phyloP scores from a whole-genome alignment of 1,140 invertebrate species.

The Bombus confusus region DNA sequence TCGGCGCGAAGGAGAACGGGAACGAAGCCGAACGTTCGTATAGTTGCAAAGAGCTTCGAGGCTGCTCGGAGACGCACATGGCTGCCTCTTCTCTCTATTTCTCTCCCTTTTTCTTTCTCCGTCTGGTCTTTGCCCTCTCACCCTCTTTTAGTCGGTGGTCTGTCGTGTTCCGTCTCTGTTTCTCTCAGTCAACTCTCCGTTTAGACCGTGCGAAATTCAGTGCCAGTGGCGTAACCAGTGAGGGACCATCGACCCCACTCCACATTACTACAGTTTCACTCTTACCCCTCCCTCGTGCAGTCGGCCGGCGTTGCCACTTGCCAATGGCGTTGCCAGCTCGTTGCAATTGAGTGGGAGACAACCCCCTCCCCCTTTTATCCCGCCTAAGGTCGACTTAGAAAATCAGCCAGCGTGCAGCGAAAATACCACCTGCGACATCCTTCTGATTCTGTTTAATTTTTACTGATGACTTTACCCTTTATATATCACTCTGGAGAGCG shows the following conservation, averaged over 20 bases:
- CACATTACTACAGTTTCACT: conserved; percentile 45
- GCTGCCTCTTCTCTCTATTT: conserved; percentile 17
- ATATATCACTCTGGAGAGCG: background rate
- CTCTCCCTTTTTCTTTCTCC: conserved; percentile 8
- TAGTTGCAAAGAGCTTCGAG: conserved; percentile 41
- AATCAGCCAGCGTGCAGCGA: conserved; percentile 51
- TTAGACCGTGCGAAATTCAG: conserved; percentile 68
- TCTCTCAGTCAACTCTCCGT: conserved; percentile 44
- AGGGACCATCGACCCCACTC: conserved; percentile 54
- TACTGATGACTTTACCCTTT: background rate
- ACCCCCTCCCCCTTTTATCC: conserved; percentile 39
- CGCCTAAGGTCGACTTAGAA: conserved; percentile 59
- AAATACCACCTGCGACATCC: conserved; percentile 43
- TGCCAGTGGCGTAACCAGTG: conserved; percentile 61
- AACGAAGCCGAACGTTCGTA: conserved; percentile 50
- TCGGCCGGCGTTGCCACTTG: conserved; percentile 58
- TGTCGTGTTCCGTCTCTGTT: conserved; percentile 43
- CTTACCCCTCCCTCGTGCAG: conserved; percentile 46
- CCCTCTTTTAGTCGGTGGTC: conserved; percentile 22
- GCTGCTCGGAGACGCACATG: conserved; percentile 57
- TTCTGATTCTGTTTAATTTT: conserved; percentile 14
- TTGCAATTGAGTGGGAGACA: conserved; percentile 56
- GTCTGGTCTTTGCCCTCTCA: conserved; percentile 10
- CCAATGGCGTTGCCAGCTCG: conserved; percentile 67
- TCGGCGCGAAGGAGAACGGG: conserved; percentile 58